Evolutionary conservation across 2,888 invertebrate species (phyloP).

Genomic region (Elegia similella): DNA sequence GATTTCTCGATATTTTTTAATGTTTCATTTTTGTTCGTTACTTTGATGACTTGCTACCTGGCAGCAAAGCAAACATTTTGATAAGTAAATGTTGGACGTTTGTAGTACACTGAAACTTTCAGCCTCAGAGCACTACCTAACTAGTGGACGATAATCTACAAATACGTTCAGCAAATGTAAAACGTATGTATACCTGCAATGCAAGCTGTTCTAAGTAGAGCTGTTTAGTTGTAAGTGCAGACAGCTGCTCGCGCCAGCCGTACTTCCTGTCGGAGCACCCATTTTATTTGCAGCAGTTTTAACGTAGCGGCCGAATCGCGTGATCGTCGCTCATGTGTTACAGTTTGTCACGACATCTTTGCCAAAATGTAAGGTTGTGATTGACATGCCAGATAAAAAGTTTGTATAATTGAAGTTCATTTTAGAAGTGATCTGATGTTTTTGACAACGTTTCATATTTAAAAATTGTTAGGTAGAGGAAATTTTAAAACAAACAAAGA

Average conservation of each 20-base stretch:
- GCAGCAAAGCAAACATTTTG: too few species aligned
- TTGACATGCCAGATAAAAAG: constrained; percentile 3
- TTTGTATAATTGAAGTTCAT: not conserved
- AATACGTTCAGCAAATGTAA: not conserved
- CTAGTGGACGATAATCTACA: too few species aligned
- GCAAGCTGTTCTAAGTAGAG: constrained; percentile 20
- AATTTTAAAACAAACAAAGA: not conserved
- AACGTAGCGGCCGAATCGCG: constrained; percentile 35
- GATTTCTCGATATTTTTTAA: too few species aligned
- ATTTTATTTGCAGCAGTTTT: constrained; percentile 64
- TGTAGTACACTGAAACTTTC: too few species aligned
- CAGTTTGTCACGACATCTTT: not conserved
- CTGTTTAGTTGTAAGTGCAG: constrained; percentile 23
- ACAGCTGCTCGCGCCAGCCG: constrained; percentile 63
- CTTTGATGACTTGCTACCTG: too few species aligned
- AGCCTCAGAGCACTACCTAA: too few species aligned
- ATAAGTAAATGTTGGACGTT: too few species aligned
- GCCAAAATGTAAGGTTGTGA: constrained; percentile 8
- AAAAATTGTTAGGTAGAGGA: not conserved
- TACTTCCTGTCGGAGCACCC: constrained; percentile 69
- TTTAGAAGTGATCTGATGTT: constrained; percentile 8
- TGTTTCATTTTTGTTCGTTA: too few species aligned
- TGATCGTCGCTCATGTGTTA: constrained; percentile 25
- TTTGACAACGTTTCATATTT: not conserved
- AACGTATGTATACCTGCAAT: constrained; percentile 12